phyloP scores from a whole-genome alignment of 2,888 invertebrate species.

The Villa cingulata region DNA sequence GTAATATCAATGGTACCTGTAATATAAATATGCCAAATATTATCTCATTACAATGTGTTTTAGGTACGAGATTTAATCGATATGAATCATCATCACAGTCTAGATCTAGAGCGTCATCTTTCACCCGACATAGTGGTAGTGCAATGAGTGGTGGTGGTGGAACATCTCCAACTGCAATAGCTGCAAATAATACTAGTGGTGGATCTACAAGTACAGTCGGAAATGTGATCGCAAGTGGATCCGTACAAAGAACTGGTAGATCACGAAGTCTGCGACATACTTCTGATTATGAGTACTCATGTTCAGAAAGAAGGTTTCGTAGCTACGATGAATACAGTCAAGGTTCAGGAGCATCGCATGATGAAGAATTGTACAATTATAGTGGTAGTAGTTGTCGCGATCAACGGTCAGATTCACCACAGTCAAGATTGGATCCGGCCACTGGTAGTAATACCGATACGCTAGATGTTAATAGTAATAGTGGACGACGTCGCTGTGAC shows the following conservation, averaged over 20 bases:
- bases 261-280: conserved; percentile 37
- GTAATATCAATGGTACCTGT: conserved; percentile 9
- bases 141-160: conserved; percentile 25
- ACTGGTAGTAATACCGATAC: conserved; percentile 37
- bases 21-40: background rate
- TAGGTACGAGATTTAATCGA: conserved; percentile 23
- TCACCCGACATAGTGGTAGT: conserved; percentile 27
- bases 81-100: conserved; percentile 40
- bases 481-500: conserved; percentile 34
- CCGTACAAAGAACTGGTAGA: conserved; percentile 37
- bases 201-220: conserved; percentile 20
- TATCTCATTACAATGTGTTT: background rate
- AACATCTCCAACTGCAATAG: conserved; percentile 9
- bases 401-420: conserved; percentile 28
- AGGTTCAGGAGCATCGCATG: conserved; percentile 51
- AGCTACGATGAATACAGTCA: conserved; percentile 62
- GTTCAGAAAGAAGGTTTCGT: conserved; percentile 40
- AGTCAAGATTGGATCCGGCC: conserved; percentile 26
- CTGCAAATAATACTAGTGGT: conserved; percentile 2
- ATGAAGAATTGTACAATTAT: conserved; percentile 37
- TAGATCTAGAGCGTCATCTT: conserved; percentile 35
- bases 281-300: conserved; percentile 35
- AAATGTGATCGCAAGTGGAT: conserved; percentile 19
- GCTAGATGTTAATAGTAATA: conserved; percentile 18
- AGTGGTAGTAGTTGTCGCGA: conserved; percentile 37